A percentile compares a stretch with the other conserved stretches of the same genome.
These are phyloP conservation scores for Discoglossus pictus DNA, from an alignment of 2,797 vertebrate genomes.

Conservation along the genomic window DNA sequence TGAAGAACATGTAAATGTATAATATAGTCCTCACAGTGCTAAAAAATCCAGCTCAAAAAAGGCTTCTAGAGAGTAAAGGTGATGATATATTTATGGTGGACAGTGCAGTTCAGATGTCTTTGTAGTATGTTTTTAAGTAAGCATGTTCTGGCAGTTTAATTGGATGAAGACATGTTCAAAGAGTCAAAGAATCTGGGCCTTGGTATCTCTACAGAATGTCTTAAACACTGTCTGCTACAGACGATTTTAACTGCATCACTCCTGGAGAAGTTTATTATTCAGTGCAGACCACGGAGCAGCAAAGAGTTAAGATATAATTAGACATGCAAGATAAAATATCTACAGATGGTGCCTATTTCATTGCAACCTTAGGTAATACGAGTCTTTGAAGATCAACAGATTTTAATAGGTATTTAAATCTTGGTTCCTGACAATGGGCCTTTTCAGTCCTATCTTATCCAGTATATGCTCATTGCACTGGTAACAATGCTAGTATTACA, in stretches of 20 bases:
- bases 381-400: conserved; percentile 47
- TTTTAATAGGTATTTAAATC: conserved; percentile 48
- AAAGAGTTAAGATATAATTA: conserved; percentile 40
- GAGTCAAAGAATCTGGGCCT: too few relatives aligned
- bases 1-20: too few relatives aligned
- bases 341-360: conserved; percentile 39
- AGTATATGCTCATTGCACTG: conserved; percentile 43
- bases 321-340: conserved; percentile 49
- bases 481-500: conserved; percentile 46
- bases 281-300: neutral
- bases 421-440: conserved; percentile 39
- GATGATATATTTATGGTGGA: too few relatives aligned
- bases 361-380: conserved; percentile 36
- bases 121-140: too few relatives aligned
- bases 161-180: too few relatives aligned
- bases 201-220: too few relatives aligned
- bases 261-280: neutral
- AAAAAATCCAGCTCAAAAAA: too few relatives aligned
- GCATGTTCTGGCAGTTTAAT: too few relatives aligned
- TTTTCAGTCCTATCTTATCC: conserved; percentile 47
- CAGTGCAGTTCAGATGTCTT: too few relatives aligned
- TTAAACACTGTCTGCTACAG: too few relatives aligned
- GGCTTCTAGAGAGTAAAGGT: too few relatives aligned
- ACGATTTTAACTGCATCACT: neutral
- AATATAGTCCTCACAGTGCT: too few relatives aligned